A percentile compares a stretch with the other conserved stretches of the same genome.
phyloP scores from a whole-genome alignment of 2,113 vertebrate genomes.

The Rhodinocichla rosea region DNA sequence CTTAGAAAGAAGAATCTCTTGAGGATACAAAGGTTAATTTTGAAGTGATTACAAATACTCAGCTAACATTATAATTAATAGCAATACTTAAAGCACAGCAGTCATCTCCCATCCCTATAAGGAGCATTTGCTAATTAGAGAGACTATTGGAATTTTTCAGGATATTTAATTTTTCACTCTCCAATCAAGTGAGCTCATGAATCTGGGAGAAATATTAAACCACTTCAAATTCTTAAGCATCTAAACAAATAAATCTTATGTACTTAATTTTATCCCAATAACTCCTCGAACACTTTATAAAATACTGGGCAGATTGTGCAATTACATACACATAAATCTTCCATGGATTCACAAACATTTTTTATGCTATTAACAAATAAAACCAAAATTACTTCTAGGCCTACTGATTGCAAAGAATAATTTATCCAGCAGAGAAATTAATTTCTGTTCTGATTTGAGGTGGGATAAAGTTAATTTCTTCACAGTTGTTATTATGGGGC shows the following conservation, averaged over 20 bases:
- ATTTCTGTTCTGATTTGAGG: not conserved
- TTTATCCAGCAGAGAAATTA: not conserved
- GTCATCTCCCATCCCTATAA: conserved; percentile 36
- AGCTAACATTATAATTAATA: conserved; percentile 73
- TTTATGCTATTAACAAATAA: not conserved
- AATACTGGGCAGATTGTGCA: not conserved
- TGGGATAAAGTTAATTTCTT: not conserved
- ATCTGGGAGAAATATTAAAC: not conserved
- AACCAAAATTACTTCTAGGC: not conserved
- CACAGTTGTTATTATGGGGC: not conserved
- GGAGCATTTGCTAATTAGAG: conserved; percentile 48
- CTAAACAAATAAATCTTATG: conserved; percentile 16
- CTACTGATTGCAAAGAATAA: not conserved
- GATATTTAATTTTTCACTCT: conserved; percentile 4
- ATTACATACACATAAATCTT: not conserved
- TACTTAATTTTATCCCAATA: not conserved
- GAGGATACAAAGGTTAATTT: conserved; percentile 78
- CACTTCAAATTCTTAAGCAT: not conserved
- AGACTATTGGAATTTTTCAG: conserved; percentile 35
- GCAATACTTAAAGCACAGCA: conserved; percentile 52
- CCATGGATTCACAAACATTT: not conserved
- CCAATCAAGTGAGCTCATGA: not conserved
- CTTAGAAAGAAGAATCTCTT: conserved; percentile 72
- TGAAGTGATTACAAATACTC: conserved; percentile 74
- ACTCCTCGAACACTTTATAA: not conserved